These are phyloP conservation scores for Epirrita christyi DNA, from an alignment of 2,888 invertebrate species.

Conservation along the genomic window DNA sequence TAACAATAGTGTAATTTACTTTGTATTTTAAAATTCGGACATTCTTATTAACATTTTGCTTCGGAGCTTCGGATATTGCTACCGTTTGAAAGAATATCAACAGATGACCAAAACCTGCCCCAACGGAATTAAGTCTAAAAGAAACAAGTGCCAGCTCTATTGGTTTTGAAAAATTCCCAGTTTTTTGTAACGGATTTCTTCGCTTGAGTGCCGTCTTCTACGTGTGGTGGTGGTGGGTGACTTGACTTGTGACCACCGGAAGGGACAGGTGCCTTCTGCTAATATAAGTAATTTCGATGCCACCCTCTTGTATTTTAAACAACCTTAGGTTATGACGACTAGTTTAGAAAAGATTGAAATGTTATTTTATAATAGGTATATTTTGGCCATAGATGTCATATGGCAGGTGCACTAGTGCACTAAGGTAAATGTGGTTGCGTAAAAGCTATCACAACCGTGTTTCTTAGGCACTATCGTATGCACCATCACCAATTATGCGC, in stretches of 20 bases:
- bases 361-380: too few relatives aligned
- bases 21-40: too few relatives aligned
- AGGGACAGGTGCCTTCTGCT: slow-evolving; percentile 57
- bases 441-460: too few relatives aligned
- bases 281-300: slow-evolving; percentile 35
- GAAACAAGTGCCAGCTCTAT: slow-evolving; percentile 22
- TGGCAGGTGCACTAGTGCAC: too few relatives aligned
- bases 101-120: too few relatives aligned
- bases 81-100: too few relatives aligned
- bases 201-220: slow-evolving; percentile 67
- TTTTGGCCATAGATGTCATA: too few relatives aligned
- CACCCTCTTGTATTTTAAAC: slow-evolving; percentile 8
- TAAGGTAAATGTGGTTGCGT: too few relatives aligned
- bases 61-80: too few relatives aligned
- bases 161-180: slow-evolving; percentile 18
- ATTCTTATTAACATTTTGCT: neutral
- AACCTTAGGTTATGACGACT: too few relatives aligned
- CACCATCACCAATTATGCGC: neutral
- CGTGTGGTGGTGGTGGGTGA: slow-evolving; percentile 54
- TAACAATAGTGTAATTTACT: slow-evolving; percentile 24
- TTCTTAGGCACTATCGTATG: too few relatives aligned
- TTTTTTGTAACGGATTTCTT: slow-evolving; percentile 72
- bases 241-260: slow-evolving; percentile 49
- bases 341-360: too few relatives aligned
- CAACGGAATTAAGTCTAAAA: slow-evolving; percentile 23